A percentile compares a stretch with the other conserved stretches of the same genome.
Evolutionary conservation across 2,888 invertebrate species (phyloP).

Genomic region (Volucella zonaria): DNA sequence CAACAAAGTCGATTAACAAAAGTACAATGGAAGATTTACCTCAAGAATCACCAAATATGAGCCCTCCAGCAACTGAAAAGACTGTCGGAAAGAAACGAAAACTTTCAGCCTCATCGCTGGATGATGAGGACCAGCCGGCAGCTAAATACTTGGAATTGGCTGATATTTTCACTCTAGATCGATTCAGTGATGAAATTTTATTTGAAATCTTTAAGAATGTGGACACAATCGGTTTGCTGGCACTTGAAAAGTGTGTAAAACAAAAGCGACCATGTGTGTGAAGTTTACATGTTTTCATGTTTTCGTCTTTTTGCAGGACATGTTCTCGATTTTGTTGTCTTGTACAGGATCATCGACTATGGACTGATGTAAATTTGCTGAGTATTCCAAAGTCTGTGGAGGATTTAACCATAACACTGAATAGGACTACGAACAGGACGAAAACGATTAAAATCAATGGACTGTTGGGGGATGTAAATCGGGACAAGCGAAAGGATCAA

Average conservation of each 20-base stretch:
- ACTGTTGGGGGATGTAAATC: conserved; percentile 62
- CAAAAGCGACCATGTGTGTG: neutral
- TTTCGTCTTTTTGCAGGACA: conserved; percentile 76
- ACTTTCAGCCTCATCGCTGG: conserved; percentile 43
- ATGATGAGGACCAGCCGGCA: conserved; percentile 65
- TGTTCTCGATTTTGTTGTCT: conserved; percentile 79
- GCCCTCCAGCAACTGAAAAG: conserved; percentile 9
- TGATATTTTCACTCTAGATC: conserved; percentile 75
- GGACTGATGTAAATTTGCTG: conserved; percentile 80
- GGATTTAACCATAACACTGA: conserved; percentile 78
- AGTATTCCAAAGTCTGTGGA: conserved; percentile 77
- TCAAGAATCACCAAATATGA: conserved; percentile 11
- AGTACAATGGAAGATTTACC: conserved; percentile 34
- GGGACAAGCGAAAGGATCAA: neutral
- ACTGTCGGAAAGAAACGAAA: conserved; percentile 53
- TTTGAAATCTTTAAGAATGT: conserved; percentile 81
- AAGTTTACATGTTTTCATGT: neutral
- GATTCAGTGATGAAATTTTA: conserved; percentile 81
- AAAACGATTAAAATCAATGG: conserved; percentile 80
- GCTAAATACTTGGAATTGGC: conserved; percentile 71
- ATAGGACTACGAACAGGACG: conserved; percentile 79
- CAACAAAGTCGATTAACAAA: neutral
- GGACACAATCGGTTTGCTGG: conserved; percentile 79
- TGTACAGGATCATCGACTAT: conserved; percentile 80
- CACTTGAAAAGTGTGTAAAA: conserved; percentile 79